Evolutionary conservation across 2,888 invertebrate species (phyloP).

Genomic region (Heliconius erato): DNA sequence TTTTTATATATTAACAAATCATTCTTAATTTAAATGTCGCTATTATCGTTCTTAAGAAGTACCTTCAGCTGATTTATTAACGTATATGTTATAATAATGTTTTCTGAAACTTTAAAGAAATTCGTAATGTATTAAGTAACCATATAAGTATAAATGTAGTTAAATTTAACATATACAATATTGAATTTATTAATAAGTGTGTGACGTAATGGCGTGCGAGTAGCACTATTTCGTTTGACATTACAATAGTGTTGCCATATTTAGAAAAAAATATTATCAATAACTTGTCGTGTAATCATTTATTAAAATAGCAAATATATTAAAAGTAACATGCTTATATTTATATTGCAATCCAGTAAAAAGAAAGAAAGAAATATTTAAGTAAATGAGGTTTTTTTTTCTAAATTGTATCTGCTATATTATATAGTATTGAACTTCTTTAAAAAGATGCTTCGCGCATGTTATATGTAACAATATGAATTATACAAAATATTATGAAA

Average conservation of each 20-base stretch:
- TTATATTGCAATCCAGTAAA: not conserved
- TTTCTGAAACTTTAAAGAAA: constrained; percentile 43
- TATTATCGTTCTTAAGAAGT: constrained; percentile 7
- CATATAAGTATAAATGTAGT: constrained; percentile 43
- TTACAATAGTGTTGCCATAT: constrained; percentile 61
- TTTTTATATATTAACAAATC: not conserved
- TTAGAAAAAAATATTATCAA: constrained; percentile 53
- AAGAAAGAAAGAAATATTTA: not conserved
- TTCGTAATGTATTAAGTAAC: constrained; percentile 38
- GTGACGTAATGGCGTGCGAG: constrained; percentile 62
- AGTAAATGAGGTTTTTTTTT: not conserved
- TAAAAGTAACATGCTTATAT: not conserved
- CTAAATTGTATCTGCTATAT: not conserved
- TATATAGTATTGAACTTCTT: not conserved
- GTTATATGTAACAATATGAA: constrained; percentile 4
- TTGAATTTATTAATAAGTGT: constrained; percentile 61
- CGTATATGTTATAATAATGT: constrained; percentile 41
- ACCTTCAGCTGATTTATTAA: constrained; percentile 42
- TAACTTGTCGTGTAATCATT: constrained; percentile 11
- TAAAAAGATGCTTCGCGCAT: not conserved
- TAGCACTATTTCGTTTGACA: constrained; percentile 68
- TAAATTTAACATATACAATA: constrained; percentile 56
- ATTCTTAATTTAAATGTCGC: constrained; percentile 7
- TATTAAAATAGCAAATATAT: not conserved
- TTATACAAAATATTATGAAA: constrained; percentile 6